Percentiles rank a stretch among this genome's conserved stretches.
Conservation (phyloP, 2,113 vertebrate species). For the Scopus umbretta region DNA sequence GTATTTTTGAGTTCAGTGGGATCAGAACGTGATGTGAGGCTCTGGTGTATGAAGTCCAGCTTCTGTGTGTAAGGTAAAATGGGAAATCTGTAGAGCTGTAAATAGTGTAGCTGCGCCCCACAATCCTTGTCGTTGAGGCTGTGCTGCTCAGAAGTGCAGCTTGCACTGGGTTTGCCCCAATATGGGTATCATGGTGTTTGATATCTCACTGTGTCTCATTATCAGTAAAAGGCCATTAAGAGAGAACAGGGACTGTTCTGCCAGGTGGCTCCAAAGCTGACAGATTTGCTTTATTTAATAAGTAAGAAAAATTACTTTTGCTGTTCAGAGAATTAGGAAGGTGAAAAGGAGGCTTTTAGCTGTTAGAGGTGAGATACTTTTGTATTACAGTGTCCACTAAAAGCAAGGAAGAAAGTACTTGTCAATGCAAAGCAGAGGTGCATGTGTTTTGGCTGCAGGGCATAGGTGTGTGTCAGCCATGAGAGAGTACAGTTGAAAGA, state of each 20-base stretch:
- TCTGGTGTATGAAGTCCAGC: not conserved
- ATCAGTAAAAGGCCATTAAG: not conserved
- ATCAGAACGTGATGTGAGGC: not conserved
- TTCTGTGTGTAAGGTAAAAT: not conserved
- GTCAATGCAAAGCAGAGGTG: not conserved
- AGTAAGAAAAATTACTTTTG: not conserved
- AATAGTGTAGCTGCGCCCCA: accelerated
- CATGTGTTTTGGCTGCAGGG: not conserved
- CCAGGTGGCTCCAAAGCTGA: not conserved
- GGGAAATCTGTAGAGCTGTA: not conserved
- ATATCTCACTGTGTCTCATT: not conserved
- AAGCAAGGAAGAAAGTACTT: not conserved
- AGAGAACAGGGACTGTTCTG: not conserved
- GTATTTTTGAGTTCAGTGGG: not conserved
- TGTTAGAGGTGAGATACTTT: not conserved
- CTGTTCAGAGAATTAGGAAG: not conserved
- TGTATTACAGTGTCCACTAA: not conserved
- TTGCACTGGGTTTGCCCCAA: not conserved
- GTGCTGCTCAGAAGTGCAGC: not conserved
- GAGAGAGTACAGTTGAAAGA: not conserved
- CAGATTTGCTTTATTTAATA: not conserved
- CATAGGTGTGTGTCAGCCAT: not conserved
- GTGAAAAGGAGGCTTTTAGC: not conserved
- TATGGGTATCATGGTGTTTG: not conserved
- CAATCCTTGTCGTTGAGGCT: not conserved